Percentiles rank a stretch among this genome's conserved stretches.
Conservation (phyloP, 2,113 vertebrate species). For the Malurus melanocephalus region DNA sequence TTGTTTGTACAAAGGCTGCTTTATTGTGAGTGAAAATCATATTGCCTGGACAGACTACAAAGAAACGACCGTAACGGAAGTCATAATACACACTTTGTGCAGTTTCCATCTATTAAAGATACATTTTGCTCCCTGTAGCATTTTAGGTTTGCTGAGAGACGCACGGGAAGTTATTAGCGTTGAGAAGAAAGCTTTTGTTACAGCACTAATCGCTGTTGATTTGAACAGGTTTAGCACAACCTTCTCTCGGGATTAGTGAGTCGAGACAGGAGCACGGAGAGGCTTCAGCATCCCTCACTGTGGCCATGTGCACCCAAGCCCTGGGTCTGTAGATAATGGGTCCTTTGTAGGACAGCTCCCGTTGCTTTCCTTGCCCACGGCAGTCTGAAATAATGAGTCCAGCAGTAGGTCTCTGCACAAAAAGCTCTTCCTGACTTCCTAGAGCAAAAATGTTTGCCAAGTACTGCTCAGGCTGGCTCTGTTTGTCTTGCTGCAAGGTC, state of each 20-base stretch:
- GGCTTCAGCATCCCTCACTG: background rate
- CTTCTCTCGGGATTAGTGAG: background rate
- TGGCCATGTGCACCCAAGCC: background rate
- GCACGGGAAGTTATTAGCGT: background rate
- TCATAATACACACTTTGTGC: background rate
- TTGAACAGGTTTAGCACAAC: background rate
- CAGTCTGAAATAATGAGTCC: conserved; percentile 8
- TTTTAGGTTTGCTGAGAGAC: background rate
- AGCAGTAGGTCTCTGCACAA: background rate
- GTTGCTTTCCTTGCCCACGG: background rate
- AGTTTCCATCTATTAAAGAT: background rate
- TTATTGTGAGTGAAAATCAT: background rate
- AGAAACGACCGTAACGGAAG: background rate
- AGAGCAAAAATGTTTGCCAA: conserved; percentile 21
- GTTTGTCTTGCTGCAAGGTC: background rate
- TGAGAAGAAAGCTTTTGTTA: background rate
- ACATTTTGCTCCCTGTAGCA: fast-evolving
- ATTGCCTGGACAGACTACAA: background rate
- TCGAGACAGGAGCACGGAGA: background rate
- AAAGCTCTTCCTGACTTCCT: conserved; percentile 17
- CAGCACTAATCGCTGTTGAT: background rate
- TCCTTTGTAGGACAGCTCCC: background rate
- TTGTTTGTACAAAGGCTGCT: conserved; percentile 33
- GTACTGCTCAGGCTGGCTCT: background rate
- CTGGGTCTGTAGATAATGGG: background rate